Conservation (phyloP, 2,888 invertebrate genomes). For the Eledona agricola region DNA sequence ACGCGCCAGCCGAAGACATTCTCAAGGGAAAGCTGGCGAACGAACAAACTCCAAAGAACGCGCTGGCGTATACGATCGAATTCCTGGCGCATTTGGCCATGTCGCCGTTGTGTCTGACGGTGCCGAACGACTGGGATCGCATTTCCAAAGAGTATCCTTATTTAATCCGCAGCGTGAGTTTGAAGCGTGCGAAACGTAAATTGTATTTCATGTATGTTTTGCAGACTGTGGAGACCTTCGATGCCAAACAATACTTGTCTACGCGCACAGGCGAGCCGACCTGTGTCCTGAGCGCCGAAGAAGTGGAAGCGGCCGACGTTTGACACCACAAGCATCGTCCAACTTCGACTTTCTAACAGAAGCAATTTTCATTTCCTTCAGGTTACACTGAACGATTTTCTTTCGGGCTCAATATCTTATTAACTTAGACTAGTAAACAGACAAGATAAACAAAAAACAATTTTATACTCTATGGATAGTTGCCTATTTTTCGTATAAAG, state of each 20-base stretch:
- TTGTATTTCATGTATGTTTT: conserved; percentile 37
- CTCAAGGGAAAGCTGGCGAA: conserved; percentile 51
- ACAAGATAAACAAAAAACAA: conserved; percentile 20
- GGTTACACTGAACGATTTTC: conserved; percentile 21
- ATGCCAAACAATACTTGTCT: conserved; percentile 59
- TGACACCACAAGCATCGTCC: conserved; percentile 37
- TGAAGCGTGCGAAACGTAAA: conserved; percentile 1
- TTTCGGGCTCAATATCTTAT: conserved; percentile 31
- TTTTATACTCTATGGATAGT: conserved; percentile 36
- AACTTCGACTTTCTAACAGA: conserved; percentile 3
- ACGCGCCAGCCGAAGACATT: conserved; percentile 56
- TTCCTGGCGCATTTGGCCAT: conserved; percentile 66
- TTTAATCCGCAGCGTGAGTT: conserved; percentile 65
- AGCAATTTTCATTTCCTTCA: conserved; percentile 21
- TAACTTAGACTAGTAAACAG: conserved; percentile 27
- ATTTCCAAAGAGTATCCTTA: conserved; percentile 65
- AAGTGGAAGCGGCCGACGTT: conserved; percentile 47
- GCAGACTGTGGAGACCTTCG: conserved; percentile 60
- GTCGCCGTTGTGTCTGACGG: conserved; percentile 65
- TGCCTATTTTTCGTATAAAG: conserved; percentile 32
- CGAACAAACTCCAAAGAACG: conserved; percentile 35
- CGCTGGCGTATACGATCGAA: conserved; percentile 59
- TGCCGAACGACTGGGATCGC: conserved; percentile 66
- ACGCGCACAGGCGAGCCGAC: conserved; percentile 54
- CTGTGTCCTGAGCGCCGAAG: conserved; percentile 50